Conservation (phyloP, 2,888 invertebrate species). For the Stenoptilia bipunctidactyla region DNA sequence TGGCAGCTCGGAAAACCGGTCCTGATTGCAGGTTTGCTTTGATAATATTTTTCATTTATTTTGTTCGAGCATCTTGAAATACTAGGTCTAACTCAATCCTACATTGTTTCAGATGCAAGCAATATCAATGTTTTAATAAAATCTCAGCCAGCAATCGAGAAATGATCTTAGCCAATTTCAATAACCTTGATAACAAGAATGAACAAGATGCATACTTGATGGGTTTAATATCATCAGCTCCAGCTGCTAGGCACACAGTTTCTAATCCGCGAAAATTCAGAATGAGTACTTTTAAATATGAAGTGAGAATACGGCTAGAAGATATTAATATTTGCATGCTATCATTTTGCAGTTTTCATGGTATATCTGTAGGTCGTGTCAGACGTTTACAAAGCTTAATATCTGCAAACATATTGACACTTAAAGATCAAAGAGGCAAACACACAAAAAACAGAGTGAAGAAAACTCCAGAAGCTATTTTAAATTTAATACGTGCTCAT, state of each 20-base stretch:
- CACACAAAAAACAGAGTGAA: constrained; percentile 2
- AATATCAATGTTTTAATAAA: constrained; percentile 6
- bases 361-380: constrained; percentile 1
- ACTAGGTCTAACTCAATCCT: background rate
- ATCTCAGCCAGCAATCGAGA: constrained; percentile 2
- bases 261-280: constrained; percentile 7
- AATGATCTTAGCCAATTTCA: constrained; percentile 4
- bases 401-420: constrained; percentile 2
- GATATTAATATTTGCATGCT: constrained; percentile 4
- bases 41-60: constrained; percentile 1
- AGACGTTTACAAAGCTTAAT: constrained; percentile 3
- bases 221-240: constrained; percentile 6
- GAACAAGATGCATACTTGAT: constrained; percentile 7
- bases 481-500: constrained; percentile 3
- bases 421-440: constrained; percentile 1
- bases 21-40: constrained; percentile 8
- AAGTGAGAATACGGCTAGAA: constrained; percentile 3
- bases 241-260: constrained; percentile 6
- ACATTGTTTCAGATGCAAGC: constrained; percentile 2
- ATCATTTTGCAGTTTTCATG: too few relatives aligned
- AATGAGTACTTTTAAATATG: constrained; percentile 3
- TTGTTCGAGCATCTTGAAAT: background rate
- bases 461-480: constrained; percentile 1
- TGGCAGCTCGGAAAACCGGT: constrained; percentile 5
- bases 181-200: constrained; percentile 5